Evolutionary conservation across 2,797 vertebrate species (phyloP), one percentile per base, ranked within the genome.

Genomic region (Catamblyrhynchus diadema): DNA sequence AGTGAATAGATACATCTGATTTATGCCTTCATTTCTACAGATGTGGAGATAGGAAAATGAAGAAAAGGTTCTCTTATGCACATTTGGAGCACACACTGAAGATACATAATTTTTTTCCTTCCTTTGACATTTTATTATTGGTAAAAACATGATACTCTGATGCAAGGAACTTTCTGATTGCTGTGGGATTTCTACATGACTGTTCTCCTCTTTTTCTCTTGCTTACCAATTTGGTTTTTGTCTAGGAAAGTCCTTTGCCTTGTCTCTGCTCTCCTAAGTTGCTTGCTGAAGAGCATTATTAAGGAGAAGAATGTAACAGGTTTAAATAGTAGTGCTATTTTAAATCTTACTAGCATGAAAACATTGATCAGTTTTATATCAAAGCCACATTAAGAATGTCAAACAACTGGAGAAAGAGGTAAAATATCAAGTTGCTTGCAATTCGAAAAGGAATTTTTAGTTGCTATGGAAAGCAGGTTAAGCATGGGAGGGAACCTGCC

Each of bases 111-210:
- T 47, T 12, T 39, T 51, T 25, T 23, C 17, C 39, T 50, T 30
- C 47, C 44, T 45, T 53, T 47, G 25, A 6, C 8, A 8, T 32
- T 79, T 72, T 41, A 33, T 73, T 75, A 30, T 24, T 72, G 32
- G 9, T 69, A 35, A 66, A 28, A 78, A 24, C 1, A 3, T 14
- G 18, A 23, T 45, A 21, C 3, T 61, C 10, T 42, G 14, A 19
- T 60, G 41, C 57, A 74, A 51, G 35, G 25, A 82, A 33, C n/a
- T 74, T 74, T 42, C 20, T 41, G n/a, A 62, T 45, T 47, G 24
- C 14, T 0, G 0, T 48, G 23, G 9, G 10, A 57, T 62, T 79
- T 66, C 30, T 61, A 20, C 0, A 1, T n/a, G 23, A 54, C 11
- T 42, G 18, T 48, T 78, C 9, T 90, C 3, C 4, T 51, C 30